phyloP scores from a whole-genome alignment of 1,140 invertebrate species.

The Caenorhabditis remanei region DNA sequence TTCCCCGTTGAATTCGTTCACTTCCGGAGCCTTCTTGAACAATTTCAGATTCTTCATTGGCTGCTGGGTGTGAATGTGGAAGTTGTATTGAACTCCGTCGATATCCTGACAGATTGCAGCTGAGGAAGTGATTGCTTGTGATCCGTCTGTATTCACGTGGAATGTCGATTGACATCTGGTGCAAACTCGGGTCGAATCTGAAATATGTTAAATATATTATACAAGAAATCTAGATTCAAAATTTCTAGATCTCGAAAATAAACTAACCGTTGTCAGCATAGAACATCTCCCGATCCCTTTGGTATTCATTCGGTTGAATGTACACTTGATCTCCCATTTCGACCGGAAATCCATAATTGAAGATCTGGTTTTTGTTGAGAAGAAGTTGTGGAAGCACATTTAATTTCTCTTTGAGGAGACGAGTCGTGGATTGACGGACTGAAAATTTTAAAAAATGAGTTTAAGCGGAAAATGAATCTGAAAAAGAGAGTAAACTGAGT shows the following conservation, averaged over 20 bases:
- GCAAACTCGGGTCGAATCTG: neutral
- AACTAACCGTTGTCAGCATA: neutral
- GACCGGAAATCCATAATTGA: neutral
- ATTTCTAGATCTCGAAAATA: no score
- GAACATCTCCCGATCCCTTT: neutral
- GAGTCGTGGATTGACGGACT: neutral
- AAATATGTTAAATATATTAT: no score
- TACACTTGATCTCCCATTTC: neutral
- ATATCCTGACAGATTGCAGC: neutral
- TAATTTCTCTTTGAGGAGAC: neutral
- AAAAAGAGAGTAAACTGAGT: no score
- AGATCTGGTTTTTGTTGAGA: neutral
- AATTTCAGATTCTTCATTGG: neutral
- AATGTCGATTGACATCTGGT: neutral
- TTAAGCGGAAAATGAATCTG: no score
- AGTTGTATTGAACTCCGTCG: neutral
- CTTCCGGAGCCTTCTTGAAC: neutral
- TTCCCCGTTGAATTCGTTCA: neutral
- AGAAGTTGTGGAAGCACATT: neutral
- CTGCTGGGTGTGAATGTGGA: neutral
- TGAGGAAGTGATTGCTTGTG: neutral
- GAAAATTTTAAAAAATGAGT: no score
- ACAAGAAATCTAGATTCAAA: no score
- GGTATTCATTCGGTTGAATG: neutral
- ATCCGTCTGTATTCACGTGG: neutral